phyloP scores from a whole-genome alignment of 2,113 vertebrate genomes.

The Prietella phreatophila region DNA sequence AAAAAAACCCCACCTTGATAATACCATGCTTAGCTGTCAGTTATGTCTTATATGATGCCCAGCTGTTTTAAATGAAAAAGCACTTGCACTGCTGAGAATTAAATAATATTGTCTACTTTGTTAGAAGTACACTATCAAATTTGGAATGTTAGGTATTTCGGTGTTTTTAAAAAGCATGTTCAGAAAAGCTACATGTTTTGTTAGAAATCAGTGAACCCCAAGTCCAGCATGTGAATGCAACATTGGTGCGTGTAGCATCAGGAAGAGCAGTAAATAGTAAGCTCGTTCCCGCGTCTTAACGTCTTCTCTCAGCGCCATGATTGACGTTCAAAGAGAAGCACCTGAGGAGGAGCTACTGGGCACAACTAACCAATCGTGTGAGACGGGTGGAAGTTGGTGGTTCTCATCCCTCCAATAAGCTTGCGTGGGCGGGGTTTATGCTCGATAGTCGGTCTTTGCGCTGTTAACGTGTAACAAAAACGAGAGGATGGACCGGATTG shows the following conservation, averaged over 20 bases:
- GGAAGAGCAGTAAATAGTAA: constrained; percentile 17
- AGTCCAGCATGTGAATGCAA: background rate
- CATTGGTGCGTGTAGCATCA: background rate
- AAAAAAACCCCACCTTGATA: background rate
- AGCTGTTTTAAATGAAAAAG: background rate
- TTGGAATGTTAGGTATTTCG: background rate
- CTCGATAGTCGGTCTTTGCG: constrained; percentile 65
- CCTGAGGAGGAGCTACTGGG: constrained; percentile 68
- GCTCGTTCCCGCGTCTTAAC: constrained; percentile 60
- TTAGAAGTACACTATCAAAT: too few relatives aligned
- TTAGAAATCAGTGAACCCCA: background rate
- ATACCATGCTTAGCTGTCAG: background rate
- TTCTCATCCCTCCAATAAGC: constrained; percentile 62
- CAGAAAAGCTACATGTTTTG: background rate
- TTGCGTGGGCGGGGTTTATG: constrained; percentile 54
- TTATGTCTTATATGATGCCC: background rate
- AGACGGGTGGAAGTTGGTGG: constrained; percentile 59
- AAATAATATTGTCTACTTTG: background rate
- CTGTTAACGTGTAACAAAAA: constrained; percentile 75
- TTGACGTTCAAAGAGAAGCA: constrained; percentile 65
- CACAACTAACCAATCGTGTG: constrained; percentile 64
- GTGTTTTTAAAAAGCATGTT: background rate
- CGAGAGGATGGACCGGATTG: constrained; percentile 73
- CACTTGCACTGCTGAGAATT: background rate
- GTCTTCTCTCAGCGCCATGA: constrained; percentile 57